Evolutionary conservation across 2,113 vertebrate species (phyloP).

Genomic region (Neogale vison): DNA sequence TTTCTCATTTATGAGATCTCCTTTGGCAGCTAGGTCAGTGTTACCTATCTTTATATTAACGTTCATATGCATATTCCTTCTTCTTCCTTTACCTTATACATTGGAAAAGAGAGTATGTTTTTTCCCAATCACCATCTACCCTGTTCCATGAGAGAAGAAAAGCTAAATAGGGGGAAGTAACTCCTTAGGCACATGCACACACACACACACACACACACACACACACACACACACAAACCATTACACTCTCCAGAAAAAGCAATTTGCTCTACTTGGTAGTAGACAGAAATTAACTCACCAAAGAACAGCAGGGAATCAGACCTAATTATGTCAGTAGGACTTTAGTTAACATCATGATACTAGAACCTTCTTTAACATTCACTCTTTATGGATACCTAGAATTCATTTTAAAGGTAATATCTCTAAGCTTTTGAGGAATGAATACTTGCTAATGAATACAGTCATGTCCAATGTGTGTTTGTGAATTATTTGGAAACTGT

Average conservation of each 20-base stretch:
- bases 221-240: neutral
- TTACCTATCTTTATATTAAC: neutral
- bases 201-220: neutral
- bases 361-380: constrained; percentile 38
- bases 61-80: neutral
- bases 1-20: neutral
- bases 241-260: constrained; percentile 50
- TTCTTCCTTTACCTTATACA: constrained; percentile 12
- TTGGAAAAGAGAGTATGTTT: neutral
- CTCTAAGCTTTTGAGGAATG: neutral
- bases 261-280: constrained; percentile 45
- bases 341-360: constrained; percentile 50
- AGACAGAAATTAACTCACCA: constrained; percentile 50
- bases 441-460: neutral
- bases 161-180: neutral
- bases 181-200: neutral
- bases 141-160: neutral
- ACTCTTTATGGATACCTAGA: neutral
- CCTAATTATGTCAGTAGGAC: neutral
- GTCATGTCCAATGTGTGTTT: neutral
- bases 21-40: neutral
- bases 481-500: constrained; percentile 41
- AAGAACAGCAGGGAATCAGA: constrained; percentile 23
- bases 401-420: constrained; percentile 13
- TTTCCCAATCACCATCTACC: neutral